Evolutionary conservation across 2,113 vertebrate species (phyloP).

Genomic region (Ctenodactylus gundi): DNA sequence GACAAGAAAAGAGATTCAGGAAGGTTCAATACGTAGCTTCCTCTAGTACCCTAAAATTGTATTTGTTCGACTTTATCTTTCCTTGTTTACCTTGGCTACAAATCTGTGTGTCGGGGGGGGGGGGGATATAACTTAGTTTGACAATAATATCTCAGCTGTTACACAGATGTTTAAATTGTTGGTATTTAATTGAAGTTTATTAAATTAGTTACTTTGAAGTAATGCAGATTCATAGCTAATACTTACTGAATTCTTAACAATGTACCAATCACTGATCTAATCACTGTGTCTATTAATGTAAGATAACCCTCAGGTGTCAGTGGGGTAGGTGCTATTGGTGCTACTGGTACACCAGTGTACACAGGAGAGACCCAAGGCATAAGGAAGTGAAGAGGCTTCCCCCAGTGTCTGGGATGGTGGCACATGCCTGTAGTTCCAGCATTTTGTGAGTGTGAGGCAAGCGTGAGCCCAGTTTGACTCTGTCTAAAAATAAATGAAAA

Average conservation of each 20-base stretch:
- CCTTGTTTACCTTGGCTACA: not conserved
- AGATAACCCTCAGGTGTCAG: not conserved
- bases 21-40: not conserved
- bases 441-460: not conserved
- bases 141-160: not conserved
- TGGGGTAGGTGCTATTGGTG: not conserved
- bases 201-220: conserved; percentile 1
- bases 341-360: not conserved
- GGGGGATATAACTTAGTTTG: not conserved
- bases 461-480: not conserved
- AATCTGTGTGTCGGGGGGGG: not conserved
- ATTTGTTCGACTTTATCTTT: not conserved
- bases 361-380: not conserved
- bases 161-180: not conserved
- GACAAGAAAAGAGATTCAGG: not conserved
- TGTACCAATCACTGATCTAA: not conserved
- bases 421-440: not conserved
- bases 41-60: not conserved
- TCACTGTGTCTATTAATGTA: not conserved
- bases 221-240: not conserved
- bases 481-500: not conserved
- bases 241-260: not conserved
- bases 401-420: not conserved
- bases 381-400: not conserved
- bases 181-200: not conserved